phyloP scores from a whole-genome alignment of 2,113 vertebrate genomes.

The Aldabrachelys gigantea region DNA sequence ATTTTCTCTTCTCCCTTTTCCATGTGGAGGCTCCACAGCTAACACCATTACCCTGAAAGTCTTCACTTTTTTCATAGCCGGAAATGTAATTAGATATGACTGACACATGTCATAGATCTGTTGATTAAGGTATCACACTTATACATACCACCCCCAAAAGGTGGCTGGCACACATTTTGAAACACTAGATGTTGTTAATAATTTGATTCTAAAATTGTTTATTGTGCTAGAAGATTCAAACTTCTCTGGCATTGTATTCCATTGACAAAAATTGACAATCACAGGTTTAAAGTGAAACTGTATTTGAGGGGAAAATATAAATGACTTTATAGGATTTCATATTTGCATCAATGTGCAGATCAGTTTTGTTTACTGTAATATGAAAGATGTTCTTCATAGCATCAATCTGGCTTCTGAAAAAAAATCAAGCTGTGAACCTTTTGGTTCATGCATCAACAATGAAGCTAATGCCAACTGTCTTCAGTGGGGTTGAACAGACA shows the following conservation, averaged over 20 bases:
- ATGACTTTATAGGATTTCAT: not conserved
- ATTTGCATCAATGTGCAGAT: not conserved
- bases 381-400: not conserved
- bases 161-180: not conserved
- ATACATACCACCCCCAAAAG: not conserved
- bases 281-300: slow-evolving; percentile 1
- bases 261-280: not conserved
- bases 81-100: fast-evolving
- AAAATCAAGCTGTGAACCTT: not conserved
- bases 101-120: fast-evolving
- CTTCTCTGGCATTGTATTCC: not conserved
- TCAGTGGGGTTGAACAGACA: not conserved
- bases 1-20: not conserved
- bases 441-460: not conserved
- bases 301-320: not conserved
- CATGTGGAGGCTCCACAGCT: not conserved
- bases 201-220: not conserved
- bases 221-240: not conserved
- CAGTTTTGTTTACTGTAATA: not conserved
- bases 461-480: not conserved
- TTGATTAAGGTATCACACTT: not conserved
- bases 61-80: not conserved
- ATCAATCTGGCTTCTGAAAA: not conserved
- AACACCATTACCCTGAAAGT: not conserved
- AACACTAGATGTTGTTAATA: not conserved